A percentile compares a stretch with the other conserved stretches of the same genome.
These are phyloP conservation scores for Scaptomyza caliginosa DNA, from an alignment of 2,888 invertebrate genomes.

Conservation along the genomic window DNA sequence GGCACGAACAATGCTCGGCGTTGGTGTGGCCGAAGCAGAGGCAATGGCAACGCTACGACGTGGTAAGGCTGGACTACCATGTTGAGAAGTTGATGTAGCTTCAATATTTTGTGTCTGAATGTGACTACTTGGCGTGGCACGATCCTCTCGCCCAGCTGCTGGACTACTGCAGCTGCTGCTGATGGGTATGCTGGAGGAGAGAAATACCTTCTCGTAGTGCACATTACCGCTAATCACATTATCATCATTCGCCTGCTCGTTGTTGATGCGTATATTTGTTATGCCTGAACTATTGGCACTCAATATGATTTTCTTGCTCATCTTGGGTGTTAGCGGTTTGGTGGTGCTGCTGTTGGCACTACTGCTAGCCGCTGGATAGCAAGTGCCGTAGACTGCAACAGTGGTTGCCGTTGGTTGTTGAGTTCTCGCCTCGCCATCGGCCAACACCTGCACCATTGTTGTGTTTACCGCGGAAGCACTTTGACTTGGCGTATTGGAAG, in stretches of 20 bases:
- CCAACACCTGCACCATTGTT: conserved; percentile 81
- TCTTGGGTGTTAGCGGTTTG: conserved; percentile 71
- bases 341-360: conserved; percentile 26
- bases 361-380: conserved; percentile 53
- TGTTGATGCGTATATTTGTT: conserved; percentile 82
- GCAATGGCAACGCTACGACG: conserved; percentile 40
- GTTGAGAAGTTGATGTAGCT: conserved; percentile 13
- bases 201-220: conserved; percentile 83
- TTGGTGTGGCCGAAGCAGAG: conserved; percentile 21
- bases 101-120: conserved; percentile 16
- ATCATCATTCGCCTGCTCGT: conserved; percentile 59
- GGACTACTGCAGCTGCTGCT: conserved; percentile 23
- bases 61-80: conserved; percentile 53
- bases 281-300: conserved; percentile 82
- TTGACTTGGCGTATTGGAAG: conserved; percentile 47
- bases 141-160: conserved; percentile 15
- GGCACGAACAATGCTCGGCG: conserved; percentile 19
- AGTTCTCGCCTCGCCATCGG: conserved; percentile 52
- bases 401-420: conserved; percentile 29
- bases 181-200: conserved; percentile 79
- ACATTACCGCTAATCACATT: conserved; percentile 66
- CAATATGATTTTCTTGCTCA: conserved; percentile 82
- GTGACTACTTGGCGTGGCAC: conserved; percentile 31
- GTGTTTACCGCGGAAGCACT: conserved; percentile 61
- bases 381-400: conserved; percentile 68